Evolutionary conservation across 1,140 invertebrate genomes (phyloP), one percentile per base, ranked within the genome.

Genomic region (Nebria ingens): DNA sequence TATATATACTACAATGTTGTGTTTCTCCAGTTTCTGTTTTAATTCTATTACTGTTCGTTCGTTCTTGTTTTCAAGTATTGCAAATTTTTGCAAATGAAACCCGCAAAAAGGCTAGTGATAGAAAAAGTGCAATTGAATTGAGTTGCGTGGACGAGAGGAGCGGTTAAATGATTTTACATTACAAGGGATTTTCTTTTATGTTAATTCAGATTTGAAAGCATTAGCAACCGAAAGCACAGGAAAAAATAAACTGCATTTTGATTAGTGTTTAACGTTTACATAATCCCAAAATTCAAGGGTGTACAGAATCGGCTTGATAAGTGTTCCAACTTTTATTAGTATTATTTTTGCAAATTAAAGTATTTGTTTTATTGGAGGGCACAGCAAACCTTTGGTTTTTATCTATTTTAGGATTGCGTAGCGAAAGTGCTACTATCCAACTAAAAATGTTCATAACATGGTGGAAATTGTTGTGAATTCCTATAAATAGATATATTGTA

Each of bases 71-170:
- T 45, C 40, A 12, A 45, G 17, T 45, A 45, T 45, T 45, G 40
- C 40, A 45, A 45, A 45, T 45, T 45, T 17, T 45, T 45, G 40
- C 40, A 45, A 45, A 45, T 45, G 40, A 17, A 45, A 45, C 17
- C 15, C 17, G 13, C 4, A 29, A 29, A 29, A 29, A 29, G 25
- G 25, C 6, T n/a, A 34, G 25, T 9, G 25, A 34, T 6, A 34
- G 25, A 34, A 34, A 34, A 34, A 34, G 6, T n/a, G n/a, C n/a
- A n/a, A n/a, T n/a, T n/a, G n/a, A n/a, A n/a, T n/a, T n/a, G n/a
- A n/a, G n/a, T n/a, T n/a, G n/a, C 25, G 6, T n/a, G 25, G 25
- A 34, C 25, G 25, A 6, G 25, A 6, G 25, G 25, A 34, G n/a
- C 25, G 25, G 6, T 34, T 34, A 34, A 34, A 34, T 34, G 25